phyloP scores from a whole-genome alignment of 2,888 invertebrate genomes.

The Scaeva pyrastri region DNA sequence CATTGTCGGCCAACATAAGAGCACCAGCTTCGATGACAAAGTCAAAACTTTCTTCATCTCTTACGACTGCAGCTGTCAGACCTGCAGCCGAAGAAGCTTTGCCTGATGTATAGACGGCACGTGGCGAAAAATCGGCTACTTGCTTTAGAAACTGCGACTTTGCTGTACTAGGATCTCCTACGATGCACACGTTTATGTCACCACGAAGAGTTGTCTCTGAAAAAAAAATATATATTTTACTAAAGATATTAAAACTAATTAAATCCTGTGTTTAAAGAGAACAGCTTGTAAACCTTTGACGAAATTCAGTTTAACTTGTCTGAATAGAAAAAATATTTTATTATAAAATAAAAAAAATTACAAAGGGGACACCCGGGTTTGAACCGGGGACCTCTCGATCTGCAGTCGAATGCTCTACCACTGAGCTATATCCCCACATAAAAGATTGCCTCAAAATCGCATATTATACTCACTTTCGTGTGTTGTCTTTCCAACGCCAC shows the following conservation, averaged over 20 bases:
- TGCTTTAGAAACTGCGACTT: slow-evolving; percentile 98
- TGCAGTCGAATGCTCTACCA: slow-evolving; percentile 80
- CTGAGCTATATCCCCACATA: slow-evolving; percentile 78
- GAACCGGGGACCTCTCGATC: slow-evolving; percentile 79
- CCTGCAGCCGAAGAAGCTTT: slow-evolving; percentile 99
- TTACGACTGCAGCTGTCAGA: slow-evolving; percentile 98
- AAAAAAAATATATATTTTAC: slow-evolving; percentile 32
- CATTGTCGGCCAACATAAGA: slow-evolving; percentile 99
- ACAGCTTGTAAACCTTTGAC: too few relatives aligned
- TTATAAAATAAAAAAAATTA: slow-evolving; percentile 57
- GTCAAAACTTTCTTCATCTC: slow-evolving; percentile 98
- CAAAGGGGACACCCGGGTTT: slow-evolving; percentile 79
- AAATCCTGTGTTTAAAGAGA: neutral
- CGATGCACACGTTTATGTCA: slow-evolving; percentile 98
- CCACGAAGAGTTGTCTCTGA: slow-evolving; percentile 94
- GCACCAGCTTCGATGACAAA: slow-evolving; percentile 99
- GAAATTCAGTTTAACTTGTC: too few relatives aligned
- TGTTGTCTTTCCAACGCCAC: slow-evolving; percentile 98
- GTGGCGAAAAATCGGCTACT: slow-evolving; percentile 96
- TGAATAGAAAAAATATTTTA: too few relatives aligned
- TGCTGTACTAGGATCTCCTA: slow-evolving; percentile 99
- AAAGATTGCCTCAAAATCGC: neutral
- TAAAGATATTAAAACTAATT: neutral
- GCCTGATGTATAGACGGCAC: slow-evolving; percentile 99
- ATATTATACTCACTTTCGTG: slow-evolving; percentile 87